phyloP scores from a whole-genome alignment of 2,113 vertebrate genomes.

The Pionites leucogaster region DNA sequence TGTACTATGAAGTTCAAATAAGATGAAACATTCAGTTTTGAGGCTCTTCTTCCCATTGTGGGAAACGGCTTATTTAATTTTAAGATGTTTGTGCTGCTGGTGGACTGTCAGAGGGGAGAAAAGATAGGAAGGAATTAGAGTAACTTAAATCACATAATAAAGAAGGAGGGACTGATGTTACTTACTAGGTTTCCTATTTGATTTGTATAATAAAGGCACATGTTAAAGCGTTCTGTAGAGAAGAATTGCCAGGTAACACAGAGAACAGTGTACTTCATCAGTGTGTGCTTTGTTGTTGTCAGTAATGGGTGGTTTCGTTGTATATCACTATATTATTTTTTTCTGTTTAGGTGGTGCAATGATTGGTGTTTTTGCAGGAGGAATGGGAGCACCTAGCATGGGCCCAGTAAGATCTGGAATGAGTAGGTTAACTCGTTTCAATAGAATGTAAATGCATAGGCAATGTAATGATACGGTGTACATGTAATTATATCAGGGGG shows the following conservation, averaged over 20 bases:
- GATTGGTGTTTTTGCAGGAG: slow-evolving; percentile 90
- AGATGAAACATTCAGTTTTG: neutral
- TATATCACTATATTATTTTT: slow-evolving; percentile 47
- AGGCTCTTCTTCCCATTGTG: neutral
- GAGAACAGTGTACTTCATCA: neutral
- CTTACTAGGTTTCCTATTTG: neutral
- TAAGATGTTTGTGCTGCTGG: neutral
- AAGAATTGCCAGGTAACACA: neutral
- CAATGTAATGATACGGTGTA: slow-evolving; percentile 2
- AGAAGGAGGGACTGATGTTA: neutral
- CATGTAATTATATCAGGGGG: neutral
- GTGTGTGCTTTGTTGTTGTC: neutral
- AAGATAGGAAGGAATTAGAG: neutral
- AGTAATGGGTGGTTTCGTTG: slow-evolving; percentile 46
- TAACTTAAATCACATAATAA: neutral
- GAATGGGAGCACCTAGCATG: slow-evolving; percentile 91
- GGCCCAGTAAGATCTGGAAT: slow-evolving; percentile 90
- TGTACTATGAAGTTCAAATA: neutral
- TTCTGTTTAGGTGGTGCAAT: slow-evolving; percentile 85
- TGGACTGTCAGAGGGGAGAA: neutral
- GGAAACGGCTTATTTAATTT: neutral
- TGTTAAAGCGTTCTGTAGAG: neutral
- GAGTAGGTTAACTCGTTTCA: slow-evolving; percentile 83
- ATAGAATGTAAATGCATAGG: slow-evolving; percentile 56
- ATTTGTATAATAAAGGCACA: neutral